Evolutionary conservation across 2,888 invertebrate species (phyloP).

Genomic region (Himalopsyche kuldschensis): DNA sequence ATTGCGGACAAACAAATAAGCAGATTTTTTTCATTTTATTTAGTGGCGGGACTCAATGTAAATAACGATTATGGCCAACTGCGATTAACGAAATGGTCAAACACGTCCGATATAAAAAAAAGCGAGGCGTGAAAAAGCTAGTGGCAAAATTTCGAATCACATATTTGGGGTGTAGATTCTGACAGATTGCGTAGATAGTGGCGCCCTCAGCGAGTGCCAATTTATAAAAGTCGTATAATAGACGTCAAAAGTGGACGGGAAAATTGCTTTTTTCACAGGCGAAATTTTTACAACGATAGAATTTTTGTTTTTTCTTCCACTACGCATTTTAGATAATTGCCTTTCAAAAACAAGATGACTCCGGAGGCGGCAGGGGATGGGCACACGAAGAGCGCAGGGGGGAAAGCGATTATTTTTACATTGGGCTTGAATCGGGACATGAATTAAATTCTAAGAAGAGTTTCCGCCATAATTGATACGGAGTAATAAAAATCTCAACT

Average conservation of each 20-base stretch:
- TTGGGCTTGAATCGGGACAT: background rate
- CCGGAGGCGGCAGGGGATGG: background rate
- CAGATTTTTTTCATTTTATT: too few relatives aligned
- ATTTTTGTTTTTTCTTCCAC: background rate
- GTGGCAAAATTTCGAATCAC: background rate
- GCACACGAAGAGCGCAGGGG: background rate
- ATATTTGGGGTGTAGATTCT: background rate
- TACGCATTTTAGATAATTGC: constrained; percentile 1
- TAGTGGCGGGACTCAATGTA: too few relatives aligned
- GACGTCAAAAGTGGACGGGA: background rate
- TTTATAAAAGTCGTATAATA: background rate
- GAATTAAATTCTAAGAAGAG: background rate
- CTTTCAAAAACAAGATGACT: background rate
- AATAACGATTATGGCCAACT: too few relatives aligned
- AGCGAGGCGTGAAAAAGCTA: too few relatives aligned
- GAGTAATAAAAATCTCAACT: background rate
- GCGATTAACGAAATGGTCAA: too few relatives aligned
- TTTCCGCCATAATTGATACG: background rate
- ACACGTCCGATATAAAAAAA: too few relatives aligned
- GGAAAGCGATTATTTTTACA: background rate
- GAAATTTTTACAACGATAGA: background rate
- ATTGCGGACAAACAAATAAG: too few relatives aligned
- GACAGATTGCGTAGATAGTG: background rate
- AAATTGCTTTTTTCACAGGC: background rate
- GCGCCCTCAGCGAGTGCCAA: background rate